A percentile compares a stretch with the other conserved stretches of the same genome.
Conservation (phyloP, 2,113 vertebrate genomes). For the Tupaia tana region DNA sequence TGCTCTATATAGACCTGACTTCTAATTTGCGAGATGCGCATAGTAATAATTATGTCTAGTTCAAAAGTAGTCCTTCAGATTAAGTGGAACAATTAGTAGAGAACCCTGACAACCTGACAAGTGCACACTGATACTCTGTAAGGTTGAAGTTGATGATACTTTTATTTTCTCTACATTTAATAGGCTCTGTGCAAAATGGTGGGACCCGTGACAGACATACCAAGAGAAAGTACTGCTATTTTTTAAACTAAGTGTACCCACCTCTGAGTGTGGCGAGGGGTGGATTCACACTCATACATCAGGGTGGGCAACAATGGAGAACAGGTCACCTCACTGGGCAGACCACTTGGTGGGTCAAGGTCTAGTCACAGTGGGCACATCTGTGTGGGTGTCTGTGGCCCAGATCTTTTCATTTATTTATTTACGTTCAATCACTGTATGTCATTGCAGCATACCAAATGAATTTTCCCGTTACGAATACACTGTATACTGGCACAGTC, state of each 20-base stretch:
- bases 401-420: too few species aligned
- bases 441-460: too few species aligned
- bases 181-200: neutral
- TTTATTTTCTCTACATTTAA: constrained; percentile 15
- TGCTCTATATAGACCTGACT: neutral
- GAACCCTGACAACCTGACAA: neutral
- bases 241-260: neutral
- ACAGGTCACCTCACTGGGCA: neutral
- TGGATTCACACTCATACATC: neutral
- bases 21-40: neutral
- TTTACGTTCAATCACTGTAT: too few species aligned
- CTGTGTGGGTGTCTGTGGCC: neutral
- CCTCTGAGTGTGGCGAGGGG: neutral
- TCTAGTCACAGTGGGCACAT: neutral
- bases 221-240: neutral
- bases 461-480: too few species aligned
- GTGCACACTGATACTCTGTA: neutral
- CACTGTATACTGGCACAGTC: too few species aligned
- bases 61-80: neutral
- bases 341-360: neutral
- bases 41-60: neutral
- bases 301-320: neutral
- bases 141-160: neutral
- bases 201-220: neutral
- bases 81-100: constrained; percentile 11